phyloP scores from a whole-genome alignment of 2,113 vertebrate species.

The Rousettus leschenaultii region DNA sequence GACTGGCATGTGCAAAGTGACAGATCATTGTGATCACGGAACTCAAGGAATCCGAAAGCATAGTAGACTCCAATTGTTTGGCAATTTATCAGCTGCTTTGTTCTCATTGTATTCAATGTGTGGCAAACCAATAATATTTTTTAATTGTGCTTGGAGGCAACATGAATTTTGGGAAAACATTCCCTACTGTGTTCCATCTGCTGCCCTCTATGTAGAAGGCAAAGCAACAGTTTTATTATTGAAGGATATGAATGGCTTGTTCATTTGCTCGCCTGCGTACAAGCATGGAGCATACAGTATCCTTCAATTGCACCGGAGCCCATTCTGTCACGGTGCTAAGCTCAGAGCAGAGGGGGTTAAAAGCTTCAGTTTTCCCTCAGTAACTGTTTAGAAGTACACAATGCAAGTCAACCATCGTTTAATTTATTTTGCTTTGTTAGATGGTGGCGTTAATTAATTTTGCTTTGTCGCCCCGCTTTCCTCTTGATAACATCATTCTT shows the following conservation, averaged over 20 bases:
- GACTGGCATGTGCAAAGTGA: neutral
- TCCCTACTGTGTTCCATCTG: conserved; percentile 42
- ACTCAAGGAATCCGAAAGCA: neutral
- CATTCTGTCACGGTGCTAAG: accelerated
- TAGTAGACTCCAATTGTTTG: neutral
- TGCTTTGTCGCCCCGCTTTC: conserved; percentile 49
- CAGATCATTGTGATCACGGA: neutral
- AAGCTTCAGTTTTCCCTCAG: conserved; percentile 10
- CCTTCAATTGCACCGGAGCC: neutral
- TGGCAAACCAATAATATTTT: conserved; percentile 23
- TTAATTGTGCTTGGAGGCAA: neutral
- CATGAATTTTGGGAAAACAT: neutral
- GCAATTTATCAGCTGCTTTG: neutral
- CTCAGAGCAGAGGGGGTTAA: conserved; percentile 55
- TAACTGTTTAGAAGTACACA: conserved; percentile 35
- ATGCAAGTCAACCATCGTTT: conserved; percentile 58
- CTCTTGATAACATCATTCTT: conserved; percentile 64
- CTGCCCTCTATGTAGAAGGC: neutral
- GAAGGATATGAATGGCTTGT: neutral
- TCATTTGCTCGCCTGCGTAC: neutral
- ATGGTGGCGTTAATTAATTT: conserved; percentile 59
- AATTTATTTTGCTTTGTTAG: conserved; percentile 68
- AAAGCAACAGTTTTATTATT: neutral
- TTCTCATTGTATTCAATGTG: neutral
- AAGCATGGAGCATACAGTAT: accelerated